Evolutionary conservation across 1,140 invertebrate species (phyloP), one percentile per base, ranked within the genome.

Genomic region (Ips nitidus): DNA sequence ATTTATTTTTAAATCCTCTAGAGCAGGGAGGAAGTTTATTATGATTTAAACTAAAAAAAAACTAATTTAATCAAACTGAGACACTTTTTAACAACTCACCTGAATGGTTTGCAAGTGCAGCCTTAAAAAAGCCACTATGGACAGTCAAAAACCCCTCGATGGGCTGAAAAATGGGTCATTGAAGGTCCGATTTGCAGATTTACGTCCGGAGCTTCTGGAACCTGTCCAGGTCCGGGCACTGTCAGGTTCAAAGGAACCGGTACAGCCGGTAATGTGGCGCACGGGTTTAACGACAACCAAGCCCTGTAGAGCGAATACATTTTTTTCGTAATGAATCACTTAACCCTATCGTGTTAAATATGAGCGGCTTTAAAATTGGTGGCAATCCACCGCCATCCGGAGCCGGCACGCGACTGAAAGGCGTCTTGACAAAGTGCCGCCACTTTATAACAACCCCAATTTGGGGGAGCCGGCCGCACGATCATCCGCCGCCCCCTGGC

Each of bases 91-190:
- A n/a, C n/a, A n/a, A n/a, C 43, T 66, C 75, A 80, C 79, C 79
- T 66, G 71, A 66, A 43, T 77, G 75, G 71, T 76, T 76, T 3
- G 75, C 40, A 6, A 87, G 80, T 40, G 85, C 81, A 2, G 86
- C 84, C 65, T 86, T 83, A 71, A 89, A 82, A 75, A 90, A 92
- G 3, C 89, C 90, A 73, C 89, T 91, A 75, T 92, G 89, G 5
- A 86, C 83, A 2, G 87, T 83, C n/a, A 92, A 76, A 80, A 3
- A 91, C 82, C 22, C 82, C 77, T 5, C 85, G 84, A 74, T 91
- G 89, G 1, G 89, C 89, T 0, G 88, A 85, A 78, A 91, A 91
- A 47, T 89, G 84, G 2, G 87, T 85, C 65, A 85, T 83, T 2
- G 82, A 81, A 37, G 86, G 86, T 0, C 88, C 88, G 4, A 89